phyloP scores from a whole-genome alignment of 2,888 invertebrate species.

The Lysandra bellargus region DNA sequence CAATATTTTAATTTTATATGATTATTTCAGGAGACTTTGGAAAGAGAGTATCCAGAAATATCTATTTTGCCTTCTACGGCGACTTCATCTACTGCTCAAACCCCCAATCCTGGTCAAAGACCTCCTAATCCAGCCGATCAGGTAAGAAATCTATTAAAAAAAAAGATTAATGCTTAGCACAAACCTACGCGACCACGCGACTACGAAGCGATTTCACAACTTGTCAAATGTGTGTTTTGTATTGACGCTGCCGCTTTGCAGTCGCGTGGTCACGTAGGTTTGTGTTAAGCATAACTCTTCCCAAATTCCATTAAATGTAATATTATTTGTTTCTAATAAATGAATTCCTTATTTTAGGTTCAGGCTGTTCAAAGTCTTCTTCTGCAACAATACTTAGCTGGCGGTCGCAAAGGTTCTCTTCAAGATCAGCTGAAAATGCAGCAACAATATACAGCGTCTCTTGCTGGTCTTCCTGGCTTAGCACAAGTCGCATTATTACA shows the following conservation, averaged over 20 bases:
- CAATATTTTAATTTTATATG: constrained; percentile 34
- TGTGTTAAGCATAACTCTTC: no score
- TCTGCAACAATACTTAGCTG: constrained; percentile 72
- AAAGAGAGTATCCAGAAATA: constrained; percentile 77
- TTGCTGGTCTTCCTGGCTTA: constrained; percentile 69
- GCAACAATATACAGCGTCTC: constrained; percentile 71
- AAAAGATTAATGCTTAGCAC: not conserved
- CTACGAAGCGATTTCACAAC: no score
- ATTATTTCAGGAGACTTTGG: constrained; percentile 71
- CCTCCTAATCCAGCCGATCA: constrained; percentile 73
- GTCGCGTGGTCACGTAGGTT: no score
- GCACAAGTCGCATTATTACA: constrained; percentile 75
- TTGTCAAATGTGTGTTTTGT: no score
- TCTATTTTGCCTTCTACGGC: constrained; percentile 78
- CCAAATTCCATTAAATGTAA: no score
- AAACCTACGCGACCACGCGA: no score
- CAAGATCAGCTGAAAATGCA: constrained; percentile 76
- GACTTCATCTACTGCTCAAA: constrained; percentile 65
- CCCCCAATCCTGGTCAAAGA: constrained; percentile 69
- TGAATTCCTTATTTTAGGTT: constrained; percentile 50
- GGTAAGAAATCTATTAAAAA: constrained; percentile 47
- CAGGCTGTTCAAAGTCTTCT: constrained; percentile 76
- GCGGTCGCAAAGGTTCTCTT: constrained; percentile 68
- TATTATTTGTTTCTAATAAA: no score
- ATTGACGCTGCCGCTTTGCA: no score